A percentile compares a stretch with the other conserved stretches of the same genome.
Conservation (phyloP, 2,797 vertebrate species). For the Spinibarbus caldwelli region DNA sequence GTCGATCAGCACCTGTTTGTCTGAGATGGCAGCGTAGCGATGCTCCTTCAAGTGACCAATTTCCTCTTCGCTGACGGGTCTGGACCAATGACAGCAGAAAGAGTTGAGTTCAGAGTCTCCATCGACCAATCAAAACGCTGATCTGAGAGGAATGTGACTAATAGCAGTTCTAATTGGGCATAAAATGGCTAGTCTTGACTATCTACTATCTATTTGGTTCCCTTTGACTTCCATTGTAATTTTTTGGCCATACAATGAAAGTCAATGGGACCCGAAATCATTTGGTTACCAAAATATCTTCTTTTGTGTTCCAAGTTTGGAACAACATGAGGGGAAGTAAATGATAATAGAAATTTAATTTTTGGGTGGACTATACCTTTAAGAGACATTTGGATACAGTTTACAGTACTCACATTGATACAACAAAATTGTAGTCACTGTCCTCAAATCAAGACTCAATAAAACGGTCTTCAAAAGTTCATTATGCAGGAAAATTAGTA, state of each 20-base stretch:
- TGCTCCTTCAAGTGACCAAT: conserved; percentile 87
- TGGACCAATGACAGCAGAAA: conserved; percentile 63
- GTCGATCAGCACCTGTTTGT: conserved; percentile 88
- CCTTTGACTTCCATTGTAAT: not conserved
- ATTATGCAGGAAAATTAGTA: not conserved
- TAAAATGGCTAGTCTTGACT: not conserved
- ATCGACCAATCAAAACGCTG: not conserved
- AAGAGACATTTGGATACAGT: not conserved
- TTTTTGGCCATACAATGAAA: too few relatives aligned
- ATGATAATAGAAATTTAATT: not conserved
- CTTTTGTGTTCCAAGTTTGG: not conserved
- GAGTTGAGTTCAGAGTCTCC: conserved; percentile 9
- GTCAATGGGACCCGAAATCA: not conserved
- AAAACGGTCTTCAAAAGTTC: not conserved
- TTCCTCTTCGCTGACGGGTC: conserved; percentile 94
- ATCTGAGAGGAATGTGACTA: not conserved
- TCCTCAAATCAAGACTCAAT: not conserved
- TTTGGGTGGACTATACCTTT: not conserved
- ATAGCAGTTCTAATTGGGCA: not conserved
- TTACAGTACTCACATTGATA: not conserved
- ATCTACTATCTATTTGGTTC: not conserved
- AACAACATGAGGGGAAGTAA: not conserved
- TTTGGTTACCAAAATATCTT: not conserved
- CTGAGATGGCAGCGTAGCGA: conserved; percentile 87
- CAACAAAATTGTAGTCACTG: not conserved